Conservation (phyloP, 2,888 invertebrate genomes). For the Tipula unca region DNA sequence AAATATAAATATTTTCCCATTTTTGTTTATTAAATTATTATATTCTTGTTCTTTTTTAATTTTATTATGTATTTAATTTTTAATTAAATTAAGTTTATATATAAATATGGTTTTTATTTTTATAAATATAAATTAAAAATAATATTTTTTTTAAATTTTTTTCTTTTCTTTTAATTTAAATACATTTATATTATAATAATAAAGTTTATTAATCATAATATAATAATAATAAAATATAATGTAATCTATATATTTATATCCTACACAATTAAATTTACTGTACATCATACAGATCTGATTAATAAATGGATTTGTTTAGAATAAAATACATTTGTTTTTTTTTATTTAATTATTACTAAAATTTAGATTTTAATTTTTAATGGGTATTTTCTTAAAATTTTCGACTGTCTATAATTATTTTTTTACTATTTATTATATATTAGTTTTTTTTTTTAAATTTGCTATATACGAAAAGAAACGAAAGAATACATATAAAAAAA, state of each 20-base stretch:
- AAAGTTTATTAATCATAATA: not conserved
- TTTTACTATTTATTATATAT: not conserved
- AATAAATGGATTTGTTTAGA: conserved; percentile 8
- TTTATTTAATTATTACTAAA: not conserved
- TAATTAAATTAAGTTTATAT: not conserved
- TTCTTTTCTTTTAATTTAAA: not conserved
- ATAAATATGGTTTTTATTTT: not conserved
- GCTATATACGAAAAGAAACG: not conserved
- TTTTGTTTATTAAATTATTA: not conserved
- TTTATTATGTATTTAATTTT: not conserved
- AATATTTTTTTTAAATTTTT: not conserved
- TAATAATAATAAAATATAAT: not conserved
- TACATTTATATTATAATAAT: not conserved
- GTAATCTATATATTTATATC: not conserved
- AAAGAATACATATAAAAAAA: not conserved
- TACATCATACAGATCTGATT: not conserved
- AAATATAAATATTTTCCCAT: conserved; percentile 8
- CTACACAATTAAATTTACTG: conserved; percentile 14
- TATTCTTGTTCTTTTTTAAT: not conserved
- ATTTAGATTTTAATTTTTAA: not conserved
- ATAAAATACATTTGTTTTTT: not conserved
- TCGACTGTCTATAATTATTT: conserved; percentile 14
- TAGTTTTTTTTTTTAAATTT: not conserved
- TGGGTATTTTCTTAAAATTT: not conserved
- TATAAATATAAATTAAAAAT: not conserved